Evolutionary conservation across 1,140 invertebrate species (phyloP).

Genomic region (Diorhabda carinulata): DNA sequence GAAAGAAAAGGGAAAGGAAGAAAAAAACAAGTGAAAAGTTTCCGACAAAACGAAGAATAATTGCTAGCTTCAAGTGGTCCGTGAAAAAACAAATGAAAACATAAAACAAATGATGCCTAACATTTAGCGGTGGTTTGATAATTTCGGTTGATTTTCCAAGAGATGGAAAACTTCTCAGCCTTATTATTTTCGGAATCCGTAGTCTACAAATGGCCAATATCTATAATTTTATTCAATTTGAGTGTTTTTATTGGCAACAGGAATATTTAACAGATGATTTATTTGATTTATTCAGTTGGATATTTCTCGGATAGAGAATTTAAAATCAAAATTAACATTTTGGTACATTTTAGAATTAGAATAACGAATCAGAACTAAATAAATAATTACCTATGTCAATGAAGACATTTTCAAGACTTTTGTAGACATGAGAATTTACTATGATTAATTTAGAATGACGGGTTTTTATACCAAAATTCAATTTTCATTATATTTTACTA

Average conservation of each 20-base stretch:
- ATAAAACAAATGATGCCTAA: conserved; percentile 45
- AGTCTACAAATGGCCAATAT: conserved; percentile 40
- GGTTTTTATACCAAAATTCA: too few species aligned
- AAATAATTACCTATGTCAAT: too few species aligned
- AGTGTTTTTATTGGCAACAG: conserved; percentile 39
- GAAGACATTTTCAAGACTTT: too few species aligned
- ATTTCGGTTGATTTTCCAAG: conserved; percentile 25
- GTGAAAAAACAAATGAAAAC: conserved; percentile 46
- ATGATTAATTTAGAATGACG: too few species aligned
- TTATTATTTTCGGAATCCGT: conserved; percentile 36
- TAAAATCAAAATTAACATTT: too few species aligned
- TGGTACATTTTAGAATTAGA: too few species aligned
- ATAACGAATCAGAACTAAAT: too few species aligned
- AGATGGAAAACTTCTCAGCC: conserved; percentile 33
- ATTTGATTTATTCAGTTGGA: conserved; percentile 9
- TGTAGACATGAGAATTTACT: too few species aligned
- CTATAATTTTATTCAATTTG: conserved; percentile 43
- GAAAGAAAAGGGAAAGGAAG: conserved; percentile 8
- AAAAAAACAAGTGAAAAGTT: conserved; percentile 25
- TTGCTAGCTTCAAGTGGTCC: conserved; percentile 42
- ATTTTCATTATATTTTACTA: too few species aligned
- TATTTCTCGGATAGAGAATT: background rate
- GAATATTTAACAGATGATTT: conserved; percentile 21
- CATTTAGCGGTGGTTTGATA: conserved; percentile 43
- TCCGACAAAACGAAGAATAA: conserved; percentile 41